Base-by-base conservation (phyloP, 2,797 vertebrate genomes). In the Streptopelia turtur region DNA sequence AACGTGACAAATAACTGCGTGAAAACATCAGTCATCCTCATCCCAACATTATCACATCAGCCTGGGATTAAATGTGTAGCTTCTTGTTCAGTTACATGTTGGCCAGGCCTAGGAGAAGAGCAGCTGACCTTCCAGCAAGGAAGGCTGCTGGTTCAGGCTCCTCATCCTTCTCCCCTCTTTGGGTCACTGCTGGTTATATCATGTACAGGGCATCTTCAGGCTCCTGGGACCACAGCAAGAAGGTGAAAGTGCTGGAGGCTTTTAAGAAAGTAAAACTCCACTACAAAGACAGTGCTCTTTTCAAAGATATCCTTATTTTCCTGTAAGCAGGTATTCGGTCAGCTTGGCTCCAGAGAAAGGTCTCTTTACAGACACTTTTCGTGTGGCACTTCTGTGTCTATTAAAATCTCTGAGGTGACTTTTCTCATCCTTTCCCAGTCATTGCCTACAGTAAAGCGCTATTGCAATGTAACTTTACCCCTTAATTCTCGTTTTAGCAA, bases 171-270 rank as follows among this genome's bases (percentile, higher is more conserved):
- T 74, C 76, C 68, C 43, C 65, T 1, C 59, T 75, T 39, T 61
- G 87, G 65, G 77, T 68, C 83, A 76, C 71, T 68, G 27, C 47
- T 71, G 85, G 39, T 57, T 74, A 16, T 39, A 64, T 13, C 35
- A 87, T 11, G 83, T 90, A 93, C 49, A 55, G 31, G 80, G 52
- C 74, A 80, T 50, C 53, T 83, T 41, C 70, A 64, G 69, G 31
- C 87, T 94, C 72, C 76, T 74, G 87, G 52, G 78, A 91, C 79
- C 72, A 90, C 95, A 93, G 71, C 79, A 85, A 81, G 35, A 80
- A 77, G 69, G 74, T 74, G 84, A 86, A 91, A 72, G 75, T 35
- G 79, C 92, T 72, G 86, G 89, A 92, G 52, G n/a, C 87, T 76
- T 77, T 43, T 93, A 78, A 94, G 16, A 93, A 43, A 90, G 55